phyloP scores from a whole-genome alignment of 2,113 vertebrate species.

The Pachypanchax playfairii region DNA sequence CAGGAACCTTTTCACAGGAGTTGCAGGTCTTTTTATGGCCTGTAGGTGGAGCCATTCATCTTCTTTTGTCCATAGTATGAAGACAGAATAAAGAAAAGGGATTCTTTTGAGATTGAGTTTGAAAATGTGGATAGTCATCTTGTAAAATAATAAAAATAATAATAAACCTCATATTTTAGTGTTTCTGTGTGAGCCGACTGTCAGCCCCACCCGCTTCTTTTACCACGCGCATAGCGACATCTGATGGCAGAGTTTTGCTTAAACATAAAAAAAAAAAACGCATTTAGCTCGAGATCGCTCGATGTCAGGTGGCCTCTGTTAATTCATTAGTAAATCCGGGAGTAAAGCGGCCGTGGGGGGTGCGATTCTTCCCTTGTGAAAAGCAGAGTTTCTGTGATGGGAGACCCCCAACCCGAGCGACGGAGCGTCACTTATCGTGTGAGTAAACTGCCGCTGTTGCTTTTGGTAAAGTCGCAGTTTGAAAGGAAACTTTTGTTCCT shows the following conservation, averaged over 20 bases:
- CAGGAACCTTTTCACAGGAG: not conserved
- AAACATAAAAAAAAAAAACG: no score
- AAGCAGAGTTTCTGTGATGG: slow-evolving; percentile 68
- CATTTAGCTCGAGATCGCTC: not conserved
- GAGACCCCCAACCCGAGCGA: slow-evolving; percentile 72
- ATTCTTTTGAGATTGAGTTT: not conserved
- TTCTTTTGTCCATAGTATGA: slow-evolving; percentile 5
- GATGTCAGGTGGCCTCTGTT: slow-evolving; percentile 2
- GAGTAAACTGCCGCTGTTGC: slow-evolving; percentile 65
- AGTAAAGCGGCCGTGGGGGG: not conserved
- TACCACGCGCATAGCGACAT: not conserved
- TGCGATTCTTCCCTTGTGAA: not conserved
- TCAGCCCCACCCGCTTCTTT: no score
- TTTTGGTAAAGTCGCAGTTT: not conserved
- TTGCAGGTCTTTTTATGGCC: slow-evolving; percentile 10
- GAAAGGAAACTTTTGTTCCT: not conserved
- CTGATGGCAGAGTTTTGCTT: not conserved
- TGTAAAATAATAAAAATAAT: no score
- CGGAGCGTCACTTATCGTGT: slow-evolving; percentile 79
- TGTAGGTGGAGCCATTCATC: slow-evolving; percentile 45
- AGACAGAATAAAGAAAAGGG: slow-evolving; percentile 16
- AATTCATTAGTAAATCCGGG: not conserved
- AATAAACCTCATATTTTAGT: no score
- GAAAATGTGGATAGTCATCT: slow-evolving; percentile 1
- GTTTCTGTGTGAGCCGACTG: no score